phyloP scores from a whole-genome alignment of 2,888 invertebrate genomes.

The Drosophila affinis region DNA sequence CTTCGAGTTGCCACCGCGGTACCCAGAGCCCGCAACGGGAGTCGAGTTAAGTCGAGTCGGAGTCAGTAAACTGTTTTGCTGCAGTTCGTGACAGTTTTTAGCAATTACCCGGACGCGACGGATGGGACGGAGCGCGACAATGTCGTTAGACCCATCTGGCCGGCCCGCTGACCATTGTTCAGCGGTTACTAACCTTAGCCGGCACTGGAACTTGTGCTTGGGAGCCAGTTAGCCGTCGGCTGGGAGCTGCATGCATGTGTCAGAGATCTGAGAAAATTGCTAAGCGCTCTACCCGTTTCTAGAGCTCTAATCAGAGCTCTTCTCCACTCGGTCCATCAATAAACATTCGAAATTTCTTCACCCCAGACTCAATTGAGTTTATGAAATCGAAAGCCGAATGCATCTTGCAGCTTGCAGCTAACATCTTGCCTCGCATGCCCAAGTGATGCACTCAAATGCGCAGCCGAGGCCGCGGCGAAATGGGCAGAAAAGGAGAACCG shows the following conservation, averaged over 20 bases:
- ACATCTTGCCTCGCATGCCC: slow-evolving; percentile 70
- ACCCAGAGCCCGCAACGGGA: slow-evolving; percentile 5
- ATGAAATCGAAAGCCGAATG: slow-evolving; percentile 67
- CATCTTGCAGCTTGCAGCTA: slow-evolving; percentile 53
- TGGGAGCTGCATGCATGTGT: background rate
- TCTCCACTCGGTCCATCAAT: background rate
- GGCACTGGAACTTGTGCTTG: background rate
- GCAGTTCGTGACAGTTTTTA: slow-evolving; percentile 74
- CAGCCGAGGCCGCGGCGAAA: slow-evolving; percentile 52
- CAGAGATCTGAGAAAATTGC: background rate
- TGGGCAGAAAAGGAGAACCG: slow-evolving; percentile 40
- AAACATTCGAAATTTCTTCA: slow-evolving; percentile 16
- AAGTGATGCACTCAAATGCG: slow-evolving; percentile 79
- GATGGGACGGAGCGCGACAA: slow-evolving; percentile 39
- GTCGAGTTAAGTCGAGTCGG: slow-evolving; percentile 1
- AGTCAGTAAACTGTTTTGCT: slow-evolving; percentile 72
- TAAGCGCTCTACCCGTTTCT: background rate
- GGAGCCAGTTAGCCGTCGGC: background rate
- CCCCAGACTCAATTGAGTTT: slow-evolving; percentile 10
- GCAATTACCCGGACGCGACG: slow-evolving; percentile 59
- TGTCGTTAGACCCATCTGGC: slow-evolving; percentile 24
- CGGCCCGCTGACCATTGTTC: slow-evolving; percentile 57
- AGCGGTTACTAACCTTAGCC: slow-evolving; percentile 65
- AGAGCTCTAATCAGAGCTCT: background rate
- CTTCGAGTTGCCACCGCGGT: slow-evolving; percentile 36